These are phyloP conservation scores for Apoderus coryli DNA, from an alignment of 2,888 invertebrate genomes.

Conservation along the genomic window DNA sequence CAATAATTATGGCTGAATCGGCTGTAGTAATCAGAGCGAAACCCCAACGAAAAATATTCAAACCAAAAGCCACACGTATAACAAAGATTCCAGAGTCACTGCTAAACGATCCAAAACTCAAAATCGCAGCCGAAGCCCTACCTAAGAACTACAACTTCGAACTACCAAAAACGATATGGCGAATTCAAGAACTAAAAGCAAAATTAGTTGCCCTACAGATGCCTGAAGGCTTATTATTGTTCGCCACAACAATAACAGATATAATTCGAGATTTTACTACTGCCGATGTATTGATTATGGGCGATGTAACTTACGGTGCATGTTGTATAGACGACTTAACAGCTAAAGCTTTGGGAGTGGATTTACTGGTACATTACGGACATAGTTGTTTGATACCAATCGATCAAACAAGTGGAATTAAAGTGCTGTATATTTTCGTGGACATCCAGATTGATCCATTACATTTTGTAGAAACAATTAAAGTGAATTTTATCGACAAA, in stretches of 20 bases:
- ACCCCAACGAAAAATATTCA: constrained; percentile 65
- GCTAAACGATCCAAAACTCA: constrained; percentile 56
- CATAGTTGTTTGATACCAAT: constrained; percentile 93
- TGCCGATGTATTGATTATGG: constrained; percentile 92
- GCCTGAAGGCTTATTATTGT: constrained; percentile 91
- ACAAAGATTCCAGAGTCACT: constrained; percentile 74
- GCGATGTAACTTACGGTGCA: constrained; percentile 98
- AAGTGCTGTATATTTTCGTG: constrained; percentile 94
- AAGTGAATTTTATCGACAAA: constrained; percentile 49
- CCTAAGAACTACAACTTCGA: constrained; percentile 97
- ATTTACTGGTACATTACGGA: constrained; percentile 91
- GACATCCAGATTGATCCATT: constrained; percentile 91
- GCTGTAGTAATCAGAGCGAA: constrained; percentile 63
- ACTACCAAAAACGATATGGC: constrained; percentile 95
- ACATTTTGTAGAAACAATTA: constrained; percentile 84
- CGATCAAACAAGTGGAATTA: constrained; percentile 69
- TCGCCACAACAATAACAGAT: constrained; percentile 83
- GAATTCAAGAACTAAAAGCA: constrained; percentile 68
- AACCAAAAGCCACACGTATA: constrained; percentile 53
- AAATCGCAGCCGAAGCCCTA: constrained; percentile 56
- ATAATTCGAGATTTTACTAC: constrained; percentile 69
- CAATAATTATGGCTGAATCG: constrained; percentile 21
- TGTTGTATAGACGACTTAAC: constrained; percentile 97
- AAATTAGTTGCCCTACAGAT: constrained; percentile 90
- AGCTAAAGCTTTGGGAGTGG: constrained; percentile 77